Evolutionary conservation across 1,140 invertebrate genomes (phyloP).

Genomic region (Schmidtea mediterranea): DNA sequence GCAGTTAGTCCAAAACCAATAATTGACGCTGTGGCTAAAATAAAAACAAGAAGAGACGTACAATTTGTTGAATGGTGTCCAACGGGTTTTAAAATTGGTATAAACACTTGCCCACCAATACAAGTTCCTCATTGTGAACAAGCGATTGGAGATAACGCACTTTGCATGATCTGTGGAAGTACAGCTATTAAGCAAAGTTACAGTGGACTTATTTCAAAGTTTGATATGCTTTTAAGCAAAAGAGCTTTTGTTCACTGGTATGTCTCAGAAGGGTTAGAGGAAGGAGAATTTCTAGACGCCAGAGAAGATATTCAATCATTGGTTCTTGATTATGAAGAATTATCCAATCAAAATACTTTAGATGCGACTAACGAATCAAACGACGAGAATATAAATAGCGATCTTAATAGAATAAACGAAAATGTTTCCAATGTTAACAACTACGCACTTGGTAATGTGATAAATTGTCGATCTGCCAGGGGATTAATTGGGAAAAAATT

Average conservation of each 20-base stretch:
- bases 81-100: slow-evolving; percentile 15
- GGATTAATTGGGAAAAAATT: too few relatives aligned
- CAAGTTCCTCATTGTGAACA: slow-evolving; percentile 16
- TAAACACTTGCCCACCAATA: slow-evolving; percentile 18
- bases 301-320: slow-evolving; percentile 13
- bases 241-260: slow-evolving; percentile 17
- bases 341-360: slow-evolving; percentile 8
- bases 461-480: too few relatives aligned
- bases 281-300: slow-evolving; percentile 14
- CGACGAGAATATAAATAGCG: slow-evolving; percentile 6
- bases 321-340: slow-evolving; percentile 13
- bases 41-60: slow-evolving; percentile 24
- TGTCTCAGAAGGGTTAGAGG: slow-evolving; percentile 8
- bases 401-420: too few relatives aligned
- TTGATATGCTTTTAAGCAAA: slow-evolving; percentile 9
- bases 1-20: slow-evolving; percentile 40
- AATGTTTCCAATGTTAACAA: too few relatives aligned
- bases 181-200: slow-evolving; percentile 1
- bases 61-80: slow-evolving; percentile 12
- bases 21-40: slow-evolving; percentile 48
- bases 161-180: slow-evolving; percentile 2
- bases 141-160: slow-evolving; percentile 16
- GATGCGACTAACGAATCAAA: neutral
- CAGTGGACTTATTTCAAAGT: slow-evolving; percentile 14
- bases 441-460: too few relatives aligned